Percentiles rank a stretch among this genome's conserved stretches.
Conservation (phyloP, 2,113 vertebrate species). For the Sinocyclocheilus maitianheensis region DNA sequence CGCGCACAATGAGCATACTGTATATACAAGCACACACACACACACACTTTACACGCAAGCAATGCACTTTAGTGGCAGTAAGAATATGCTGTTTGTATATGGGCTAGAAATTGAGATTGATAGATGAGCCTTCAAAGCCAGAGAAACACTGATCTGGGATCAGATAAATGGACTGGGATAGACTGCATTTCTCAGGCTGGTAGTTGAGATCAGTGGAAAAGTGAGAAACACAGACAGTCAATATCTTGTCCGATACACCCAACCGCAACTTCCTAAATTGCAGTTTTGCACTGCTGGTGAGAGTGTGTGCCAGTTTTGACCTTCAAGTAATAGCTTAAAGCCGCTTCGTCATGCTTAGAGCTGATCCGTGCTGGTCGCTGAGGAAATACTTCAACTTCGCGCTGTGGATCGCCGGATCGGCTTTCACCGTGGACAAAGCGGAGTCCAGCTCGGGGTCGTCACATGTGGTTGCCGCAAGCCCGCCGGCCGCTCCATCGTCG, state of each 20-base stretch:
- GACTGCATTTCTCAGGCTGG: background rate
- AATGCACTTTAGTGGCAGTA: background rate
- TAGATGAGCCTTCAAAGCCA: constrained; percentile 64
- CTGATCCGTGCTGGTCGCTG: no score
- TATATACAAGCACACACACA: constrained; percentile 24
- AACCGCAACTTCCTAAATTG: background rate
- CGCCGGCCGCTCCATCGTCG: no score
- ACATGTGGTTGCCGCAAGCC: no score
- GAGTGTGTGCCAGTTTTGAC: background rate
- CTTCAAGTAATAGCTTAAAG: background rate
- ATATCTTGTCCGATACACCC: background rate
- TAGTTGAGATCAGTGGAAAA: constrained; percentile 17
- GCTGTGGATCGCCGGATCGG: no score
- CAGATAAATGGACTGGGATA: constrained; percentile 28
- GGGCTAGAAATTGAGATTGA: constrained; percentile 59
- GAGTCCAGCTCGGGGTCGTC: no score
- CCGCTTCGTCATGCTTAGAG: no score
- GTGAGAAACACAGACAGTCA: constrained; percentile 23
- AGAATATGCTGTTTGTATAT: constrained; percentile 59
- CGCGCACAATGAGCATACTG: background rate
- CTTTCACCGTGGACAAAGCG: no score
- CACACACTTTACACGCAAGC: constrained; percentile 11
- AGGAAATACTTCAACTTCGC: no score
- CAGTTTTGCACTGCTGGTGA: background rate
- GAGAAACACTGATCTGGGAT: constrained; percentile 53